Base-by-base conservation (phyloP, 2,113 vertebrate species). In the Pluvianellus socialis region DNA sequence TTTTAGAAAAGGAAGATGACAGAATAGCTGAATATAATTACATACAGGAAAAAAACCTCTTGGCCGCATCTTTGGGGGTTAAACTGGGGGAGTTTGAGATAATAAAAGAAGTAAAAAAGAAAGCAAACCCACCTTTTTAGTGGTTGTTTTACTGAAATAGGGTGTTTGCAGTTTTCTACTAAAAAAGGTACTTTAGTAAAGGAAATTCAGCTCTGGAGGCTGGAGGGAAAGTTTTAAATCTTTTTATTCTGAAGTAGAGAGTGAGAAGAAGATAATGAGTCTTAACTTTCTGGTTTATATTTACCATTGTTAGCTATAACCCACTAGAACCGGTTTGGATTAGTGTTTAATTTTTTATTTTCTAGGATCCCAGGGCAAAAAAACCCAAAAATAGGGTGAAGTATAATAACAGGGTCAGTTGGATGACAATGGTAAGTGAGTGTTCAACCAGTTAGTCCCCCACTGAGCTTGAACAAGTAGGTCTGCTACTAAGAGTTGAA, bases 1-100 rank as follows among this genome's bases (percentile, higher is more conserved):
- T 94, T 88, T 92, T 86, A 92, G 89, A 94, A 92, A 92, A 88
- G 83, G 52, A 94, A 94, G 32, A 94, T 96, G 95, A 97, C 74
- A 84, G 56, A 92, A 84, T 49, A 89, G 52, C 33, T 91, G 94
- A 96, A 91, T 94, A 40, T 95, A 96, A 95, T 89, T 81, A 79
- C 40, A 84, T 40, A 35, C 28, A 71, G 32, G 15, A 21, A 68
- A 77, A 95, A 71, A 88, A 40, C 9, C 45, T 79, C 47, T 85
- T 80, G 89, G 94, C 50, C 86, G 86, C 73, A 89, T 87, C 30
- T 91, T 94, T 91, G 19, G 26, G 86, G 75, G 89, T 91, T 95
- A 94, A 96, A 72, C 92, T 23, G 91, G 35, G 65, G 94, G 93
- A 79, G 94, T 95, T 49, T 53, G 65, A 87, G 33, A 21, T 81